Evolutionary conservation across 1,140 invertebrate genomes (phyloP), one percentile per base, ranked within the genome.

Genomic region (Drosophila azteca): DNA sequence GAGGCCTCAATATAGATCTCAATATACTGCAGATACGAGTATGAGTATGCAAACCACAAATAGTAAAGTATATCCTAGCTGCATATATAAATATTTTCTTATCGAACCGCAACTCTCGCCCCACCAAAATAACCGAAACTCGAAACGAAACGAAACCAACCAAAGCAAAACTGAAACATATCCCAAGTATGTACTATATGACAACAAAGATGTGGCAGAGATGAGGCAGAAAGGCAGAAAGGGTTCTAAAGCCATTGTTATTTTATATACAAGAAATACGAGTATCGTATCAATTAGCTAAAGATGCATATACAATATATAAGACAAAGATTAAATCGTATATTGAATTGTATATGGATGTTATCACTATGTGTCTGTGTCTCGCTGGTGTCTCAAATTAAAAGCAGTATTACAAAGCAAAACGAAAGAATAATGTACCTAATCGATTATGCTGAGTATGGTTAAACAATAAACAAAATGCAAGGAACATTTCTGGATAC

Each of bases 361-460:
- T 49, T 60, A 60, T 48, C 48, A 52, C 35, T 53, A 57, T 59
- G 67, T 70, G 57, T 80, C 71, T 60, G 67, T 73, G 64, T 85
- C 68, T 73, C 74, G 64, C 70, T 77, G 68, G 65, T 71, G 67
- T 82, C 65, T 69, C 73, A 75, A 83, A 78, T 67, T 57, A 77
- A 60, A 80, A 85, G 53, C 76, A 84, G 80, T 84, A 84, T 84
- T 84, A 84, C 59, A 55, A 76, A 75, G 59, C 62, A 17, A 58
- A 87, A 87, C 62, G 31, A 35, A 35, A 9, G 9, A 61, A 80
- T 20, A 87, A 79, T 87, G 82, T 87, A 87, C 82, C 82, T 87
- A 63, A 79, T 63, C 71, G 73, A 53, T 62, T 65, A 78, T 67
- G 55, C 58, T 57, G 66, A 69, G 64, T 50, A 68, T 69, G 66